phyloP scores from a whole-genome alignment of 2,797 vertebrate genomes.

The Enteromius fasciolatus region DNA sequence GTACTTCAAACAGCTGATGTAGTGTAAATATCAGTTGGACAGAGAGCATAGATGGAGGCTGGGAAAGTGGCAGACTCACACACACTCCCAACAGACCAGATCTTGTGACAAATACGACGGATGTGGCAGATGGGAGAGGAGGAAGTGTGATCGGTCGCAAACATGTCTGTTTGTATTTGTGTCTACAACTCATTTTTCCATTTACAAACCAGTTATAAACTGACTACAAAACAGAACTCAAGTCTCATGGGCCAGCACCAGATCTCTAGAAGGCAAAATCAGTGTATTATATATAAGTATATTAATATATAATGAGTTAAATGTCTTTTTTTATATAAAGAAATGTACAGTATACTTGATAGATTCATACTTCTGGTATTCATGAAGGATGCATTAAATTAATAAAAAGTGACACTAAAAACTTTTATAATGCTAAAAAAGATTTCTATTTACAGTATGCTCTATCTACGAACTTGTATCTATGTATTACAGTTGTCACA shows the following conservation, averaged over 20 bases:
- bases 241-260: not conserved
- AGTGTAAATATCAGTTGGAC: slow-evolving; percentile 28
- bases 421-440: not conserved
- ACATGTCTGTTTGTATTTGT: slow-evolving; percentile 18
- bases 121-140: slow-evolving; percentile 70
- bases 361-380: not conserved
- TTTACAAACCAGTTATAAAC: not conserved
- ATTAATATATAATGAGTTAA: too few relatives aligned
- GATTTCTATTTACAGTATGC: not conserved
- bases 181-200: not conserved
- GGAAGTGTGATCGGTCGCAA: slow-evolving; percentile 67
- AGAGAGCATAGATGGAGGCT: slow-evolving; percentile 36
- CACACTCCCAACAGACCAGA: slow-evolving; percentile 7
- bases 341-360: too few relatives aligned
- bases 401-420: not conserved
- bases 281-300: too few relatives aligned
- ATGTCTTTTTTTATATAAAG: too few relatives aligned
- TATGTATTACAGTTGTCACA: not conserved
- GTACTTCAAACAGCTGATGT: slow-evolving; percentile 22
- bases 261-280: not conserved
- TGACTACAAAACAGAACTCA: not conserved
- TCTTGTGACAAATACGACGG: slow-evolving; percentile 39
- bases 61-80: slow-evolving; percentile 36
- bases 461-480: not conserved
- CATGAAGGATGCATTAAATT: not conserved